A percentile compares a stretch with the other conserved stretches of the same genome.
Conservation (phyloP, 2,113 vertebrate genomes). For the Coreoperca whiteheadi region DNA sequence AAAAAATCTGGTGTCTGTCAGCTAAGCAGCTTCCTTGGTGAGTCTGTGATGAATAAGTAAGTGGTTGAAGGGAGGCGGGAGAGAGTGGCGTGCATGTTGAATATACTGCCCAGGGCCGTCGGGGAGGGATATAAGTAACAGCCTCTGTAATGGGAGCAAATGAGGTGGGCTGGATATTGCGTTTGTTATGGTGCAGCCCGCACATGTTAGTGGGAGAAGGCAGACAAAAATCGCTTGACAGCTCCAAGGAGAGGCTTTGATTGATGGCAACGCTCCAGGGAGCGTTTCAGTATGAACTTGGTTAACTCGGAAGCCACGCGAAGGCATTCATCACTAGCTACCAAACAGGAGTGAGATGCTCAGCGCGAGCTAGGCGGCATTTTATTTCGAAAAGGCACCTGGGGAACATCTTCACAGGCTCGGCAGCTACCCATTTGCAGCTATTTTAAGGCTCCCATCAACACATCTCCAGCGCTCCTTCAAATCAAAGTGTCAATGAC, state of each 20-base stretch:
- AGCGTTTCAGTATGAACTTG: constrained; percentile 77
- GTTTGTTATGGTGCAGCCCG: constrained; percentile 52
- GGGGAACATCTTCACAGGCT: constrained; percentile 58
- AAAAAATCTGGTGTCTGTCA: constrained; percentile 57
- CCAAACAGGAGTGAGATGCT: constrained; percentile 62
- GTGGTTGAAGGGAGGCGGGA: constrained; percentile 55
- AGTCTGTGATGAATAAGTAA: constrained; percentile 73
- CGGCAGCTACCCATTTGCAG: constrained; percentile 41
- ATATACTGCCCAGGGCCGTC: constrained; percentile 60
- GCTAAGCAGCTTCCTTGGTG: constrained; percentile 48
- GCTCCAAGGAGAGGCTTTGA: constrained; percentile 74
- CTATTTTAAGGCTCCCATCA: constrained; percentile 51
- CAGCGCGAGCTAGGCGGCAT: constrained; percentile 52
- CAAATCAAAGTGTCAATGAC: constrained; percentile 30
- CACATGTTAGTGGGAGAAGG: constrained; percentile 41
- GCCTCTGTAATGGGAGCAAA: constrained; percentile 68
- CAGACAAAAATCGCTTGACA: constrained; percentile 61
- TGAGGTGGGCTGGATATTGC: constrained; percentile 67
- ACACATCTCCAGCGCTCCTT: constrained; percentile 23
- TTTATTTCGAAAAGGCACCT: constrained; percentile 69
- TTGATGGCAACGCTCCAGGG: constrained; percentile 75
- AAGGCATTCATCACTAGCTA: constrained; percentile 74
- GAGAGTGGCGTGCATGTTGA: constrained; percentile 55
- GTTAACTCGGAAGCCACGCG: constrained; percentile 74
- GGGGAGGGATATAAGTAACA: constrained; percentile 60